Evolutionary conservation across 2,797 vertebrate genomes (phyloP), one percentile per base, ranked within the genome.

Genomic region (Sebastes diploproa): DNA sequence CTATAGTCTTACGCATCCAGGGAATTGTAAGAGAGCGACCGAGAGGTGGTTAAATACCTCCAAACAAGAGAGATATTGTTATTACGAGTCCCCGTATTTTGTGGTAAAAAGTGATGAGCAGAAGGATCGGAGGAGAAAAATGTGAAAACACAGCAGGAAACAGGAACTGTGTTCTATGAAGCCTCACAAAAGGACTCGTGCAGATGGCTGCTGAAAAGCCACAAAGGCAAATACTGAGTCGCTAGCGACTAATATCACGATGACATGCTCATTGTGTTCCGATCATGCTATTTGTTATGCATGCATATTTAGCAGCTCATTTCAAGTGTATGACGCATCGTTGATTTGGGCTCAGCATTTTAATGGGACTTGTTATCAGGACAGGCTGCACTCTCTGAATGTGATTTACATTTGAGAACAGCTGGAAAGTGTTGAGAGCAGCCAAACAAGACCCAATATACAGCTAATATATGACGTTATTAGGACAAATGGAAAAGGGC

Each of bases 331-430:
- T 56, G 89, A 88, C 4, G 55, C 80, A 32, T 86, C 87, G 81
- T 62, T 86, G 84, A 86, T 86, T 91, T 62, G 79, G 80, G 79
- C 71, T 27, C 68, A 46, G 4, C 56, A 80, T 72, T 88, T 81
- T 86, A 74, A 72, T 72, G 78, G 55, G 76, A 46, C 78, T 90
- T 14, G 46, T 67, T 86, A 79, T 89, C 89, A 80, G 66, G 80
- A 82, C 85, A 85, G 86, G 78, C 80, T 83, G 85, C 67, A 14
- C 78, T 59, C 78, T 58, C 69, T 69, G 60, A 60, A 25, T 89
- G 86, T 78, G 77, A 91, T 91, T 92, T 91, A 85, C 88, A 94
- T 88, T 77, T 86, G 86, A 90, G 90, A 92, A 83, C 91, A 93
- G 88, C 91, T 90, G 86, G 86, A 91, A 78, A 60, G 67, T 13